Evolutionary conservation across 1,140 invertebrate genomes (phyloP).

Genomic region (Mizuhopecten yessoensis): DNA sequence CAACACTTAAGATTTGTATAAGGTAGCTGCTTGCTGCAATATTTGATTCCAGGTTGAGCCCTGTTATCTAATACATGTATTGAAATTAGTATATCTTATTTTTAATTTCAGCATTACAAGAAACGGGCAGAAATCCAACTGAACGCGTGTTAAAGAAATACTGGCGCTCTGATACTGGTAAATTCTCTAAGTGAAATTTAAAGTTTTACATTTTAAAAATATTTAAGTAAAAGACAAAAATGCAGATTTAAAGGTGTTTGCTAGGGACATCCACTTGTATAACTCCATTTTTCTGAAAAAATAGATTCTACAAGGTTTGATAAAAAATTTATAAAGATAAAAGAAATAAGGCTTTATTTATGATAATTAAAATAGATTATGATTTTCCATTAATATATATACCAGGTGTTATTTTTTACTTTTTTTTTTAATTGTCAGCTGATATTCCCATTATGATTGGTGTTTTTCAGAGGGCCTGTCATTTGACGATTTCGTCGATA

Average conservation of each 20-base stretch:
- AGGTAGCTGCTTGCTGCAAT: no score
- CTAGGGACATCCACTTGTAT: no score
- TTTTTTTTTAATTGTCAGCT: no score
- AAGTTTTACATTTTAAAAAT: no score
- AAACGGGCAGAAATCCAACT: conserved; percentile 79
- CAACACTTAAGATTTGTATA: no score
- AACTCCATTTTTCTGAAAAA: no score
- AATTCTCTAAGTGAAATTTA: not conserved
- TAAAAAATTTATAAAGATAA: not conserved
- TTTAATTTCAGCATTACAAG: conserved; percentile 75
- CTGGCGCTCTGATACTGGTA: conserved; percentile 77
- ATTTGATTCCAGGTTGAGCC: no score
- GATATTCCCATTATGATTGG: not conserved
- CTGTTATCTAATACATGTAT: no score
- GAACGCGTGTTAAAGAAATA: conserved; percentile 70
- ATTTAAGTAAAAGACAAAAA: no score
- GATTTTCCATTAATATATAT: not conserved
- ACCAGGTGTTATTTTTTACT: not conserved
- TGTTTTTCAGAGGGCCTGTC: conserved; percentile 73
- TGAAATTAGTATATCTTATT: not conserved
- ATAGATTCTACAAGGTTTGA: no score
- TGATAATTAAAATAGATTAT: not conserved
- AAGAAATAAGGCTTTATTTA: not conserved
- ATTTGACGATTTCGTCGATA: conserved; percentile 82
- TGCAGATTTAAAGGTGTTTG: no score